These are phyloP conservation scores for Hoplias malabaricus DNA, from an alignment of 2,113 vertebrate species.

Conservation along the genomic window DNA sequence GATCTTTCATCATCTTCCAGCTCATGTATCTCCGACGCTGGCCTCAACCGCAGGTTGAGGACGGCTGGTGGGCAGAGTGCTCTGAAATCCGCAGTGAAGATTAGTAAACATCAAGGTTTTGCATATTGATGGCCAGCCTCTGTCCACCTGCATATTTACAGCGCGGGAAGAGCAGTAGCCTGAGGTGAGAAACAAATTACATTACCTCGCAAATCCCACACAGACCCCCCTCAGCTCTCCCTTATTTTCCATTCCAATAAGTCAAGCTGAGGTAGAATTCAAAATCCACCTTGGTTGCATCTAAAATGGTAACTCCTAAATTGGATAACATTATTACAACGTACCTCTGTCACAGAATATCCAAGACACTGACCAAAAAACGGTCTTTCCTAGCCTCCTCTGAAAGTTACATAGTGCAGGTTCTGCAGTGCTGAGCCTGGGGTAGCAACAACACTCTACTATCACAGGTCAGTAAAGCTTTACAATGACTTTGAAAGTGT, in stretches of 20 bases:
- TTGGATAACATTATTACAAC: slow-evolving; percentile 74
- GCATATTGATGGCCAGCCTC: slow-evolving; percentile 75
- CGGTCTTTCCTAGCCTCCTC: no score
- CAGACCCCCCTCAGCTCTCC: slow-evolving; percentile 51
- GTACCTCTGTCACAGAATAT: slow-evolving; percentile 73
- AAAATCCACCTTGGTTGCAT: slow-evolving; percentile 67
- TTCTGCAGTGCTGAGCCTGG: no score
- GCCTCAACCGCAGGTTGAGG: neutral
- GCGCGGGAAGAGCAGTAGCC: slow-evolving; percentile 72
- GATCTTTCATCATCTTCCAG: neutral
- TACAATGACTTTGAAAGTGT: no score
- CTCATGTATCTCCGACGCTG: neutral
- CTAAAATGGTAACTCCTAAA: slow-evolving; percentile 71
- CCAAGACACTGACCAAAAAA: slow-evolving; percentile 77
- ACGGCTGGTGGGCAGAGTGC: neutral
- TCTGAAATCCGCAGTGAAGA: slow-evolving; percentile 62
- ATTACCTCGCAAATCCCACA: slow-evolving; percentile 72
- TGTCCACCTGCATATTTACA: slow-evolving; percentile 77
- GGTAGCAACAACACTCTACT: no score
- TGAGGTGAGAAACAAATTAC: slow-evolving; percentile 80
- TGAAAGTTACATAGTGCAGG: no score
- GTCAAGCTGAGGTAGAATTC: slow-evolving; percentile 71
- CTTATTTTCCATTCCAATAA: slow-evolving; percentile 64
- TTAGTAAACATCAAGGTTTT: slow-evolving; percentile 76
- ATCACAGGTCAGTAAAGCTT: no score